Evolutionary conservation across 2,888 invertebrate genomes (phyloP).

Genomic region (Dryobotodes eremita): DNA sequence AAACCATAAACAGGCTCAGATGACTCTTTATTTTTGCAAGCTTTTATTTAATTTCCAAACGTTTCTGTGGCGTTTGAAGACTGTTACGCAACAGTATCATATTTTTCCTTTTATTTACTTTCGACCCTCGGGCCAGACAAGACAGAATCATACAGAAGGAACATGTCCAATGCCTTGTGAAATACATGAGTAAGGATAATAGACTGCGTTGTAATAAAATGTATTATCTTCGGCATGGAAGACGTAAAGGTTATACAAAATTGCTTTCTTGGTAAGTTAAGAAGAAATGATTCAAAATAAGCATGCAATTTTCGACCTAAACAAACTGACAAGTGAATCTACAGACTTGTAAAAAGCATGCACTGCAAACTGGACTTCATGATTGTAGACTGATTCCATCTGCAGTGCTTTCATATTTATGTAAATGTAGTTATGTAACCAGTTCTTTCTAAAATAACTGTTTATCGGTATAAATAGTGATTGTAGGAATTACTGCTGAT

Average conservation of each 20-base stretch:
- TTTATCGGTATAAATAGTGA: neutral
- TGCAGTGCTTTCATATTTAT: neutral
- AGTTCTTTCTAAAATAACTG: neutral
- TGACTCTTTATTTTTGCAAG: conserved; percentile 36
- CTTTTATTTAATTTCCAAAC: conserved; percentile 46
- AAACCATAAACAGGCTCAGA: conserved; percentile 22
- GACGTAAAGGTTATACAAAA: neutral
- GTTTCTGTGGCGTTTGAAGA: conserved; percentile 51
- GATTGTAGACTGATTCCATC: neutral
- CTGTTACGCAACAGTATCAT: conserved; percentile 56
- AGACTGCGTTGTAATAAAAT: neutral
- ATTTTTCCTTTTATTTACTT: conserved; percentile 56
- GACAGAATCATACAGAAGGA: conserved; percentile 29
- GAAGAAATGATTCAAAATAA: neutral
- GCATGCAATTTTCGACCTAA: neutral
- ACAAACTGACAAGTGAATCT: neutral
- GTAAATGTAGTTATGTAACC: neutral
- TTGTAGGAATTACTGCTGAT: neutral
- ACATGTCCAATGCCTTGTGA: neutral
- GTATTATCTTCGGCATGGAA: neutral
- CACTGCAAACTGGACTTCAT: neutral
- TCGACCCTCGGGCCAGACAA: conserved; percentile 13
- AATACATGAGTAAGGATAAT: too few relatives aligned
- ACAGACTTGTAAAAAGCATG: neutral
- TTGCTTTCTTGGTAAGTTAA: neutral